Conservation (phyloP, 2,797 vertebrate genomes). For the Lagocephalus sceleratus region DNA sequence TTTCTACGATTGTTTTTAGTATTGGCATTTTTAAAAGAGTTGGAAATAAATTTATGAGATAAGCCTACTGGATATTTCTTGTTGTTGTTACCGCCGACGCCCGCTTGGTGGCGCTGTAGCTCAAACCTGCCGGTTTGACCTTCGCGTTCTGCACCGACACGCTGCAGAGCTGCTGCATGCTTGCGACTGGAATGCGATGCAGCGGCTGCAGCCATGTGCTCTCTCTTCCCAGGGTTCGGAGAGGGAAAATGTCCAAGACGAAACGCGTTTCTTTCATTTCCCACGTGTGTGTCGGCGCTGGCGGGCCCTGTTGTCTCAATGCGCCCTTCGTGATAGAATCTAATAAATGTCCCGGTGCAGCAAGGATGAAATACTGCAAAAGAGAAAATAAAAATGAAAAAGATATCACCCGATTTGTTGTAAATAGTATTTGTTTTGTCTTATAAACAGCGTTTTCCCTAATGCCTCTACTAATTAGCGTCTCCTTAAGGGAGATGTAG, state of each 20-base stretch:
- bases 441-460: constrained; percentile 40
- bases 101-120: constrained; percentile 49
- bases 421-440: constrained; percentile 56
- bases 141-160: constrained; percentile 37
- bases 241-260: no score
- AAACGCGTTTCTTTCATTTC: no score
- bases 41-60: constrained; percentile 38
- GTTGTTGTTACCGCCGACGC: background rate
- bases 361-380: no score
- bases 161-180: constrained; percentile 22
- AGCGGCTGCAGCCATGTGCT: background rate
- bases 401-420: background rate
- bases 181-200: constrained; percentile 13
- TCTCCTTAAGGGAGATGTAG: constrained; percentile 33
- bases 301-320: background rate
- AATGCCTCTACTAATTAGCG: background rate
- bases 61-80: no score
- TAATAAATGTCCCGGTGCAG: no score
- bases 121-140: constrained; percentile 36
- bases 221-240: no score
- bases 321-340: no score
- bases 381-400: rapidly evolving
- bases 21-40: constrained; percentile 30
- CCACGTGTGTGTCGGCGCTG: background rate
- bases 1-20: constrained; percentile 11